Base-by-base conservation (phyloP, 2,797 vertebrate species). In the Rhinichthys osculus region DNA sequence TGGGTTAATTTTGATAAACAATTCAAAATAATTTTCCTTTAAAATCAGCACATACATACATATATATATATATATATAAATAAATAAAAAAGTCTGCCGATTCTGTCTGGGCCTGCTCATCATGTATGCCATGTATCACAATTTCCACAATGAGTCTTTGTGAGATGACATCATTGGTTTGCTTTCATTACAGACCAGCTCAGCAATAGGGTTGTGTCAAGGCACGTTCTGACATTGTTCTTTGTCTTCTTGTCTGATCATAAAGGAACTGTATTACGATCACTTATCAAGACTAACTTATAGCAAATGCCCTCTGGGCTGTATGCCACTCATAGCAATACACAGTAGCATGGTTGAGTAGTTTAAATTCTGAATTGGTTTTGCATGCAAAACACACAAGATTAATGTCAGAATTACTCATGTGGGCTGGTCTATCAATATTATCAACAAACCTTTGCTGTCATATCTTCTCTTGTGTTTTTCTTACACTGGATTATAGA, bases 171-270 rank as follows among this genome's bases (percentile, higher is more conserved):
- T 76, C 54, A 57, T 73, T 66, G 66, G 9, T 88, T 83, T 66
- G 13, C 17, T 54, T 78, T 87, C 69, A 88, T 40, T 83, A 52
- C 69, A 59, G 77, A 79, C 52, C 40, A 64, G 72, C 70, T 79
- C 14, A 57, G 72, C 67, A 82, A 82, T n/a, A 33, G 71, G 78
- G 78, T 84, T 77, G 35, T 79, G 87, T 87, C 72, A 33, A 86
- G 86, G 70, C 86, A 87, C 27, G 87, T 78, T 77, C 64, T 72
- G 42, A 74, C 81, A 82, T 81, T 38, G 70, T 76, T 33, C 81
- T 81, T 85, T 87, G 80, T 87, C 85, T 88, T 35, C 42, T 79
- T 67, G 59, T 66, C 54, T 77, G 78, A 54, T 88, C 81, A 50
- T 47, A 84, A 77, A 9, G 23, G 30, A 85, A 79, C 80, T 84